Conservation (phyloP, 2,797 vertebrate species). For the Tamandua tetradactyla region DNA sequence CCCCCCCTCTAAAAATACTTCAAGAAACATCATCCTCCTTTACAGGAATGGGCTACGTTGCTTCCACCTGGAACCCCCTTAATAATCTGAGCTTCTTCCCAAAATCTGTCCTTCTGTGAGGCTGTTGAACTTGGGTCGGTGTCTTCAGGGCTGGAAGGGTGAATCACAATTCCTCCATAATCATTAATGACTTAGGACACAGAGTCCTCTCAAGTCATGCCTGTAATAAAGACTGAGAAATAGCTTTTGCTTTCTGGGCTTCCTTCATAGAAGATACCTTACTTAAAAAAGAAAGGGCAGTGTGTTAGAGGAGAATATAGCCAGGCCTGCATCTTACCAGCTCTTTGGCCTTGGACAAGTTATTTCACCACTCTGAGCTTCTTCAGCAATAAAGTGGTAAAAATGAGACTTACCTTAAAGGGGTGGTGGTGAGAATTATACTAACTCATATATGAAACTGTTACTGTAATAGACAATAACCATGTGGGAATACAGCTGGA, state of each 20-base stretch:
- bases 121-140: background rate
- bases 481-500: background rate
- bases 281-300: background rate
- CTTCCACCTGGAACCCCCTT: conserved; percentile 70
- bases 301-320: background rate
- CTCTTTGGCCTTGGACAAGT: background rate
- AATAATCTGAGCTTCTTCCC: background rate
- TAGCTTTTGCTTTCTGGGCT: background rate
- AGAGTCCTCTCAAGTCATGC: background rate
- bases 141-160: background rate
- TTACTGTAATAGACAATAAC: background rate
- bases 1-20: conserved; percentile 33
- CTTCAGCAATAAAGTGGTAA: conserved; percentile 43
- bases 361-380: conserved; percentile 62
- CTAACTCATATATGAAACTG: background rate
- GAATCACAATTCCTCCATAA: background rate
- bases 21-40: background rate
- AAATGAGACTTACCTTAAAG: background rate
- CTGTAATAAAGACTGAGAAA: background rate
- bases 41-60: conserved; percentile 46
- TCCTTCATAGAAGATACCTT: background rate
- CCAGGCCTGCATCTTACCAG: background rate
- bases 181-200: background rate
- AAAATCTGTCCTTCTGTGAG: background rate
- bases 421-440: background rate